Base-by-base conservation (phyloP, 2,888 invertebrate species). In the Linyphia triangularis region DNA sequence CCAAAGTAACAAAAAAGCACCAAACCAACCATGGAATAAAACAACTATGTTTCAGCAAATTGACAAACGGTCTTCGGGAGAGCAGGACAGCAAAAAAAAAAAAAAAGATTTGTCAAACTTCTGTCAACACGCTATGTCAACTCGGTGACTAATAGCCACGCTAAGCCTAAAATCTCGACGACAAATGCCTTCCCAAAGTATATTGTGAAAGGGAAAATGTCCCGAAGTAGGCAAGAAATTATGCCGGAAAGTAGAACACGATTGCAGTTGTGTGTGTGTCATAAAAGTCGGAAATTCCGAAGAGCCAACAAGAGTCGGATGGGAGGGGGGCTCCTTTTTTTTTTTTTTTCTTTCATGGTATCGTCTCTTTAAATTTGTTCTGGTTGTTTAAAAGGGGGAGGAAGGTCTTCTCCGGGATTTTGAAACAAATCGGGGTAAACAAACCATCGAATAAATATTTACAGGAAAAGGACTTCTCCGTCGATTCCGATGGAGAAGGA, bases 381-480 rank as follows among this genome's bases (percentile, higher is more conserved):
- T 63, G 40, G 16, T 16, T 26, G 22, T 37, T 63, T 40, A 24
- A 40, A 24, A 63, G 30, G 51, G 51, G 40, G 61, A 33, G 40
- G 33, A 59, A 24, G 70, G 63, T 63, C 33, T 63, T 6, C 22
- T 33, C 33, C 43, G 40, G 40, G 82, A 82, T 82, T 82, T 63
- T 30, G 65, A 83, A 63, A 83, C 73, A 73, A 83, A 73, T 83
- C 73, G 65, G 26, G 65, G 51, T 51, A 65, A 73, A 83, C 65
- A 73, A 83, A 83, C 63, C 28, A 16, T 22, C n/a, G 61, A 81
- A 81, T 81, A 83, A 83, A 83, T 83, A 83, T 83, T 83, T 83
- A 65, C 28, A 30, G 51, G 63, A 63, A n/a, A n/a, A 33, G 6
- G 26, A 72, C 30, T 24, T 33, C n/a, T 40, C 43, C 19, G 24